Conservation (phyloP, 2,113 vertebrate genomes). For the Rutilus rutilus region DNA sequence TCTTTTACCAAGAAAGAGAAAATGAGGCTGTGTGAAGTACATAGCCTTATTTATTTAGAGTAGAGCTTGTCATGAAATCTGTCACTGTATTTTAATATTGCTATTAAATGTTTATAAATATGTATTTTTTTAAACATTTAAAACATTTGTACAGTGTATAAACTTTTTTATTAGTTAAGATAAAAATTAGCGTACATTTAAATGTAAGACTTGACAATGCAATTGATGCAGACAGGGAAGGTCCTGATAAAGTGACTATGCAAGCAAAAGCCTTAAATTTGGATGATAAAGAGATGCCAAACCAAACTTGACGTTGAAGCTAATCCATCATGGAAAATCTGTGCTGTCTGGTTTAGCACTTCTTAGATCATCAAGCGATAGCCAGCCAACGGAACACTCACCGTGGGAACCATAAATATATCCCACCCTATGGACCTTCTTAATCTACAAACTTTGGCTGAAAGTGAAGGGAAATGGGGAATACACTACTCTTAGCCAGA, state of each 20-base stretch:
- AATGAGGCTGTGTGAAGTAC: no score
- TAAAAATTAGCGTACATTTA: not conserved
- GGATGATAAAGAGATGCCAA: conserved; percentile 49
- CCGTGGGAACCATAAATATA: conserved; percentile 60
- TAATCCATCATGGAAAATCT: conserved; percentile 51
- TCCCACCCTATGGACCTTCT: conserved; percentile 46
- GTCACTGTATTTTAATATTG: not conserved
- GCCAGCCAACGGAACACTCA: conserved; percentile 35
- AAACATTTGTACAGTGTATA: not conserved
- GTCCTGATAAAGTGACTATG: not conserved
- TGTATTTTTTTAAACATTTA: not conserved
- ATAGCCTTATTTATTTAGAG: not conserved
- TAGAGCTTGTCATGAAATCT: not conserved
- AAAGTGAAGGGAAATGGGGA: conserved; percentile 35
- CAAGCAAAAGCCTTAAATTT: not conserved
- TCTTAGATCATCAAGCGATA: conserved; percentile 45
- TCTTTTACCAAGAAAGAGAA: conserved; percentile 4
- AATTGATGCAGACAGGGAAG: not conserved
- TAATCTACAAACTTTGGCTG: conserved; percentile 49
- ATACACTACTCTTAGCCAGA: conserved; percentile 33
- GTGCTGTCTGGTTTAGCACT: conserved; percentile 41
- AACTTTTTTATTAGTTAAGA: no score
- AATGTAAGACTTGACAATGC: not conserved
- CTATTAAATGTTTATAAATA: not conserved
- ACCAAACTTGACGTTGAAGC: conserved; percentile 57